Evolutionary conservation across 2,888 invertebrate species (phyloP).

Genomic region (Philhelius pedissequus): DNA sequence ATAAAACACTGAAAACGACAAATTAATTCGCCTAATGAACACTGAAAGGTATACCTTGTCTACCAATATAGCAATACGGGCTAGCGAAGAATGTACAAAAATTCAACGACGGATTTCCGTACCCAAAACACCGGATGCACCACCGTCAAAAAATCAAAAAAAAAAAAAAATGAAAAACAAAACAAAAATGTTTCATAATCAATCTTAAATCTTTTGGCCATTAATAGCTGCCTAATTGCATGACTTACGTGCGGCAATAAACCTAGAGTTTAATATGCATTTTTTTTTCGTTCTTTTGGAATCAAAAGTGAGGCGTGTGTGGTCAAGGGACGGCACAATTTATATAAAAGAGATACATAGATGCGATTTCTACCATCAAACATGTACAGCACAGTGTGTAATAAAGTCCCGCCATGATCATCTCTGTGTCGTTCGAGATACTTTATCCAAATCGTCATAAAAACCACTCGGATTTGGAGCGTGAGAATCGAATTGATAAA

Average conservation of each 20-base stretch:
- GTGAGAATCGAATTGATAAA: conserved; percentile 65
- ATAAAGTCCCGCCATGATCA: not conserved
- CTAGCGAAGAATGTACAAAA: conserved; percentile 14
- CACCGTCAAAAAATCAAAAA: conserved; percentile 15
- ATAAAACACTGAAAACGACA: conserved; percentile 53
- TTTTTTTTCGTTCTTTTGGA: not conserved
- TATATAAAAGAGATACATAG: no score
- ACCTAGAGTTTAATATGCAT: conserved; percentile 22
- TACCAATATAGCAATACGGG: no score
- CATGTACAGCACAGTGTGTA: no score
- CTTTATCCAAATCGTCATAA: conserved; percentile 45
- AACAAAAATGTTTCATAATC: conserved; percentile 33
- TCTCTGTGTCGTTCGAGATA: not conserved
- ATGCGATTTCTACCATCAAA: not conserved
- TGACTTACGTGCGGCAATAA: conserved; percentile 48
- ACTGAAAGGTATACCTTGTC: conserved; percentile 6
- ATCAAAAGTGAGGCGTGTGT: conserved; percentile 8
- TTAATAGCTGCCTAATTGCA: conserved; percentile 55
- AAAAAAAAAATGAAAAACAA: not conserved
- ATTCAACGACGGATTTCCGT: conserved; percentile 64
- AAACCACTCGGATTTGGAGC: conserved; percentile 60
- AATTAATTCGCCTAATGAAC: conserved; percentile 66
- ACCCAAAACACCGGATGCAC: conserved; percentile 65
- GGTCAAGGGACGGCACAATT: conserved; percentile 9
- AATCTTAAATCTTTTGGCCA: conserved; percentile 32